Base-by-base conservation (phyloP, 2,797 vertebrate genomes). In the Sebastes nivosus region DNA sequence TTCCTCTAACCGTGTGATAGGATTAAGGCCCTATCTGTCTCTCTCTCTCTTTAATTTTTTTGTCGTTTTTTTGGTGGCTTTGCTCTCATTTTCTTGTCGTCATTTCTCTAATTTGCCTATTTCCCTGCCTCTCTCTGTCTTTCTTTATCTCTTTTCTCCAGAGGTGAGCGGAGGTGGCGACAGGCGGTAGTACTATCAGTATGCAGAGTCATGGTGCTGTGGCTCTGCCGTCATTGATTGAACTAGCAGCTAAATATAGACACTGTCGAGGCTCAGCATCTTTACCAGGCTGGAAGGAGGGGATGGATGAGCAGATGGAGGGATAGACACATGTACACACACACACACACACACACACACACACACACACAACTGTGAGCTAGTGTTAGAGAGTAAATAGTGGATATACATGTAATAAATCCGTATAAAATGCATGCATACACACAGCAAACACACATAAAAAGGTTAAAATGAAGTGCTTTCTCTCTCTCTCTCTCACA, bases 221-320 rank as follows among this genome's bases (percentile, higher is more conserved):
- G 87, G 81, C 76, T 92, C 87, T 88, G 89, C 80, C 84, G 72
- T 91, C 93, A 93, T 84, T 90, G 90, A 93, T 91, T 91, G 89
- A 90, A 90, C 87, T 71, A 27, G 86, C 61, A 68, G 87, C 93
- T 94, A 94, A 94, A 94, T 93, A 88, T 94, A 94, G 92, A 93
- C 72, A 20, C 85, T 38, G 84, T 76, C 30, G 80, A 90, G 77
- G 87, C 86, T 92, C 92, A 92, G 92, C 92, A 91, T 88, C 92
- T 93, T 88, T 84, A 70, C 73, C 77, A 73, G 82, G 80, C 75
- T 66, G 86, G 70, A 86, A 75, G 67, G 79, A 83, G 66, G 79
- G 79, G 77, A 79, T 67, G 80, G 72, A 72, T 66, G 82, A 60
- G 32, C 9, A 67, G 75, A 72, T 65, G 83, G 72, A 82, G 18